These are phyloP conservation scores for Bagarius yarrelli DNA, from an alignment of 2,113 vertebrate species.

Conservation along the genomic window DNA sequence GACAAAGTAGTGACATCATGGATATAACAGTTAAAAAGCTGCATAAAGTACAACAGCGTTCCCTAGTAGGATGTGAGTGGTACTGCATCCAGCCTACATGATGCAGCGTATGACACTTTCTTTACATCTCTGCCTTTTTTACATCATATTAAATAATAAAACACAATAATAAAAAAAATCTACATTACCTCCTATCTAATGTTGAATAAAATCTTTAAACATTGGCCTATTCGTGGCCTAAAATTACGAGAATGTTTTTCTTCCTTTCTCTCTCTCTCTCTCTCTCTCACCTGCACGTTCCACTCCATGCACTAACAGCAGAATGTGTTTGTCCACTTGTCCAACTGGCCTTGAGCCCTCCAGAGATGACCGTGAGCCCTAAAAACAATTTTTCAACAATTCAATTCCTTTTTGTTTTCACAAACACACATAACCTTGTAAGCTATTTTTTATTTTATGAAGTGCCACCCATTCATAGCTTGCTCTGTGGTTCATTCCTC, in stretches of 20 bases:
- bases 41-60: slow-evolving; percentile 55
- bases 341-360: slow-evolving; percentile 87
- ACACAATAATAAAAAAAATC: too few relatives aligned
- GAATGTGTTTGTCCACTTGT: slow-evolving; percentile 94
- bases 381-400: slow-evolving; percentile 9
- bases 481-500: slow-evolving; percentile 10
- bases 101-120: neutral
- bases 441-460: slow-evolving; percentile 19
- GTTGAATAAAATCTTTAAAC: neutral
- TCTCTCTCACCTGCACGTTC: slow-evolving; percentile 80
- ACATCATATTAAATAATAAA: too few relatives aligned
- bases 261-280: neutral
- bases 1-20: slow-evolving; percentile 47
- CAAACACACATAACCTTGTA: slow-evolving; percentile 12
- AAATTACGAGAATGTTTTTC: neutral
- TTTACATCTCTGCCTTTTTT: neutral
- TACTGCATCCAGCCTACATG: slow-evolving; percentile 15
- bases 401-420: neutral
- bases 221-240: neutral
- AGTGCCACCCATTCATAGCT: slow-evolving; percentile 17
- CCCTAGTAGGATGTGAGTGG: slow-evolving; percentile 36
- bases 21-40: neutral
- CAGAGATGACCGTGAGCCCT: slow-evolving; percentile 81
- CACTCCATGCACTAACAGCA: slow-evolving; percentile 92
- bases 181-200: neutral